Conservation (phyloP, 2,797 vertebrate species). For the Acestrorhynchus altus region DNA sequence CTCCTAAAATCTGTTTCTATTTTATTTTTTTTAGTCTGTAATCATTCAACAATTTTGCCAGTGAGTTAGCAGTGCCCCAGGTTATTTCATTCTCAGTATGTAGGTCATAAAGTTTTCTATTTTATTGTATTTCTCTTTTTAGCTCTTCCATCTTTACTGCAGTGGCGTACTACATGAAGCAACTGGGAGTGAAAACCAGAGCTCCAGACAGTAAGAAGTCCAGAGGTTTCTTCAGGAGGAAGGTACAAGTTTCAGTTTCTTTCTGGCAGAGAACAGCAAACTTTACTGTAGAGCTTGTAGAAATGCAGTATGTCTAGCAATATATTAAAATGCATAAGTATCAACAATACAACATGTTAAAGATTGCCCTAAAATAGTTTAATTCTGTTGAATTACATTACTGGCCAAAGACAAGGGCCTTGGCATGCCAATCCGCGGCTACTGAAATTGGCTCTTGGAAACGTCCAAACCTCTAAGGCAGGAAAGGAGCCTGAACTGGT, state of each 20-base stretch:
- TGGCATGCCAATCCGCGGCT: too few species aligned
- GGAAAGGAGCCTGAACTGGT: too few species aligned
- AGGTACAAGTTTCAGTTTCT: slow-evolving; percentile 67
- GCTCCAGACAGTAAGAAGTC: slow-evolving; percentile 87
- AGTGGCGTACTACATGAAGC: slow-evolving; percentile 87
- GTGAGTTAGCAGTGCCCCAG: too few species aligned
- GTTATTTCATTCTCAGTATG: too few species aligned
- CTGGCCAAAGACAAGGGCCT: too few species aligned
- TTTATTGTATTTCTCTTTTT: background rate
- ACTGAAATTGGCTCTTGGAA: too few species aligned
- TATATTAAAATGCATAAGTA: background rate
- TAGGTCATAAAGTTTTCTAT: background rate
- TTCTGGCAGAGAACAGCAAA: background rate
- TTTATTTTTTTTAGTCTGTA: too few species aligned
- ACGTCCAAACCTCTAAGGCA: too few species aligned
- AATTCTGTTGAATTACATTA: background rate
- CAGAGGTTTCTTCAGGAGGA: slow-evolving; percentile 86
- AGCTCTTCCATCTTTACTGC: slow-evolving; percentile 85
- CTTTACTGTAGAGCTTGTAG: background rate
- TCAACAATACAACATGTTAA: background rate
- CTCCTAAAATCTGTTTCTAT: too few species aligned
- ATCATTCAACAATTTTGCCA: too few species aligned
- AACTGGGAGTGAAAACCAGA: slow-evolving; percentile 88
- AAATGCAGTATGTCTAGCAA: background rate
- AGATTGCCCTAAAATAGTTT: background rate